Evolutionary conservation across 2,113 vertebrate species (phyloP), one percentile per base, ranked within the genome.

Genomic region (Upupa epops): DNA sequence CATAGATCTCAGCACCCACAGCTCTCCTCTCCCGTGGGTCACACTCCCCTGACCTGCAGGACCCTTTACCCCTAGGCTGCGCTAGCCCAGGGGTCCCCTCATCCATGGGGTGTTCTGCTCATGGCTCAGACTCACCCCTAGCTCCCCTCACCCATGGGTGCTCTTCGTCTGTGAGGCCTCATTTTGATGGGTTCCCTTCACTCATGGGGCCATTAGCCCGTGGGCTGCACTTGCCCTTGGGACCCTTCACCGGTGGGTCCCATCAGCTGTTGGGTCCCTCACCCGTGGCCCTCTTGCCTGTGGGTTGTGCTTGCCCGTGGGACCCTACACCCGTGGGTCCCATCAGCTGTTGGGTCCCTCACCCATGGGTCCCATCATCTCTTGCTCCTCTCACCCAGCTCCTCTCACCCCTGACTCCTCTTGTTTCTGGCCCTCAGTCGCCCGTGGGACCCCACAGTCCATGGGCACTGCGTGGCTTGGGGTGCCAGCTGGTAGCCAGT

Each of bases 381-480:
- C 5, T 18, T 6, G 54, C 15, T 29, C 52, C 52, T 17, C 52
- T 31, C 29, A 20, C 54, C 29, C 18, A 9, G 7, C 19, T 75
- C 19, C n/a, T 17, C 65, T 32, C 22, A 6, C 31, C 63, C 24
- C 0, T 0, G 3, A 3, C 9, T 28, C 8, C 63, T 18, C 52
- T 34, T 71, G 9, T 22, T 74, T 16, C 0, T 5, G 31, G 10
- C 17, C 73, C 40, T n/a, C 59, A 0, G 0, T 4, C 26, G 6
- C 15, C 56, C 31, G 1, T 1, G 12, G 32, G 28, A 9, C 24
- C 22, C 22, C 71, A 32, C 40, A 25, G 21, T 11, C 29, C 4
- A 0, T 13, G 29, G 37, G 18, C 18, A 36, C 4, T 69, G 40
- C 78, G 1, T 29, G 54, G 60, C 48, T 69, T 0, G 0, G 20